Percentiles rank a stretch among this genome's conserved stretches.
Conservation (phyloP, 2,888 invertebrate species). For the Ophion slaviceki region DNA sequence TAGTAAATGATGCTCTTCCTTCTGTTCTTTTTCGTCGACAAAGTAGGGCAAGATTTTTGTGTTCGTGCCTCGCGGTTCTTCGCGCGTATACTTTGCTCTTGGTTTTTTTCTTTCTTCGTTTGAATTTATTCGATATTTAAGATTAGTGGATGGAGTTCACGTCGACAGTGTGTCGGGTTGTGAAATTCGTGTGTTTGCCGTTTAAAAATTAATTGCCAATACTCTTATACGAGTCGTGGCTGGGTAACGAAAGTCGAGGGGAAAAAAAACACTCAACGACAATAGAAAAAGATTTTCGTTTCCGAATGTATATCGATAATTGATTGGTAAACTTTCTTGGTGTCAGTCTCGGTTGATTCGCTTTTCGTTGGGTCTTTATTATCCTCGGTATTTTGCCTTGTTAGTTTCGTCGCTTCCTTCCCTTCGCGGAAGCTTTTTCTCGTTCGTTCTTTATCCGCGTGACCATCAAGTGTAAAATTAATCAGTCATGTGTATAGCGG, state of each 20-base stretch:
- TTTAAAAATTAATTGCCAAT: slow-evolving; percentile 42
- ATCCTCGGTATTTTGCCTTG: slow-evolving; percentile 15
- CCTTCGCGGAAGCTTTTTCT: slow-evolving; percentile 1
- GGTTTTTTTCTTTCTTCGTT: not conserved
- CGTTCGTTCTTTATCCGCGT: not conserved
- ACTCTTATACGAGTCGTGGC: slow-evolving; percentile 35
- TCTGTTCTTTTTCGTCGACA: slow-evolving; percentile 6
- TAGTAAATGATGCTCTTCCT: not conserved
- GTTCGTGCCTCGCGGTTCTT: slow-evolving; percentile 32
- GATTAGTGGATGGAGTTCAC: slow-evolving; percentile 79
- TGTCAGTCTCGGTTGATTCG: slow-evolving; percentile 74
- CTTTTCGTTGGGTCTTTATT: slow-evolving; percentile 54
- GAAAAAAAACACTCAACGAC: slow-evolving; percentile 27
- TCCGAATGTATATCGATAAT: slow-evolving; percentile 49
- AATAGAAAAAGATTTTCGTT: slow-evolving; percentile 55
- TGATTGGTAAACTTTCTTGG: slow-evolving; percentile 74
- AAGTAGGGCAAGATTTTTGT: slow-evolving; percentile 16
- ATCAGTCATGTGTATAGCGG: slow-evolving; percentile 9
- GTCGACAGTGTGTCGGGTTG: slow-evolving; percentile 71
- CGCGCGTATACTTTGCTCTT: not conserved
- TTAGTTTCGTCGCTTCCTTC: not conserved
- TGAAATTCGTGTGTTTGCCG: slow-evolving; percentile 27
- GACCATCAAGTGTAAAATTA: slow-evolving; percentile 25
- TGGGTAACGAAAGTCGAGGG: slow-evolving; percentile 5
- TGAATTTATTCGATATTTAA: slow-evolving; percentile 44